Evolutionary conservation across 2,888 invertebrate species (phyloP).

Genomic region (Campaea margaritaria): DNA sequence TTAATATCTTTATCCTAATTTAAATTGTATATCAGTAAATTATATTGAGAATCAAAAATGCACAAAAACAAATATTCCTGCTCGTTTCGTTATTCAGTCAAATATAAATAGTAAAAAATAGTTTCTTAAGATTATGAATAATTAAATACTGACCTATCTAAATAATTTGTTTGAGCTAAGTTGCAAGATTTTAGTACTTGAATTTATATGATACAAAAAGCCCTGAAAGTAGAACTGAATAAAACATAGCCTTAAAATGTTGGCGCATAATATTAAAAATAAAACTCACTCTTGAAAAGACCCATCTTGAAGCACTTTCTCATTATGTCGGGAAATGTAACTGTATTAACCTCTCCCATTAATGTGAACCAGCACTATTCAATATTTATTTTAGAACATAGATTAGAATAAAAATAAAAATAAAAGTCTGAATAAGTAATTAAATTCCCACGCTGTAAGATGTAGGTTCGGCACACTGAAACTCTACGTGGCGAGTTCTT

Average conservation of each 20-base stretch:
- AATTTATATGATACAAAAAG: no score
- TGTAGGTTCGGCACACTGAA: constrained; percentile 23
- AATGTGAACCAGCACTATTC: constrained; percentile 43
- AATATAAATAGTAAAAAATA: no score
- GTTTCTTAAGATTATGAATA: no score
- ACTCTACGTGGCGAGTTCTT: constrained; percentile 21
- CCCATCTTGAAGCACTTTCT: constrained; percentile 83
- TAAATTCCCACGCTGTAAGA: constrained; percentile 3
- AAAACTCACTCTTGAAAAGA: constrained; percentile 78
- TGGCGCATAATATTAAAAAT: neutral
- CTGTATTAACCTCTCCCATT: constrained; percentile 65
- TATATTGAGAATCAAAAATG: no score
- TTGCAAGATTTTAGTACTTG: no score
- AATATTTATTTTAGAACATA: constrained; percentile 2
- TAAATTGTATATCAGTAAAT: no score
- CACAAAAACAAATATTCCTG: no score
- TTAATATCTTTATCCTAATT: no score
- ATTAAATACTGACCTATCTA: no score
- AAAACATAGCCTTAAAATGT: neutral
- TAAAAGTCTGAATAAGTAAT: constrained; percentile 6
- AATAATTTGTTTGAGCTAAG: no score
- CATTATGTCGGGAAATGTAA: constrained; percentile 70
- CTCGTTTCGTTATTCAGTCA: no score
- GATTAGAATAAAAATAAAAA: neutral
- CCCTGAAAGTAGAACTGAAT: neutral